Evolutionary conservation across 2,888 invertebrate species (phyloP).

Genomic region (Scaptomyza tumidula): DNA sequence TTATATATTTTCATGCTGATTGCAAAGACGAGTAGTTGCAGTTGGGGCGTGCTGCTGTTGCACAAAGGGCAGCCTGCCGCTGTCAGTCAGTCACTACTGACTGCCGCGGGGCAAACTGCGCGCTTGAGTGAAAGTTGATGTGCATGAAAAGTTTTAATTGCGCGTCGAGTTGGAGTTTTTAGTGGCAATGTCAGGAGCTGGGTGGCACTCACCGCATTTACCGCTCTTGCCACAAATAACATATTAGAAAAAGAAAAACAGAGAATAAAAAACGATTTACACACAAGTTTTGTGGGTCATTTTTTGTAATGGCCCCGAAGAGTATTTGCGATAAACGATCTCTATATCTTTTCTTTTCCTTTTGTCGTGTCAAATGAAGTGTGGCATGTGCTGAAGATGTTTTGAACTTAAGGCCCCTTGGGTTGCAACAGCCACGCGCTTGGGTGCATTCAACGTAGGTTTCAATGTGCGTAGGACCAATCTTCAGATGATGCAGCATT

Average conservation of each 20-base stretch:
- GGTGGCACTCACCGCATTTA: constrained; percentile 47
- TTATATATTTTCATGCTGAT: constrained; percentile 49
- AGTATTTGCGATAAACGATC: constrained; percentile 62
- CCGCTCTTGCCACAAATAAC: constrained; percentile 27
- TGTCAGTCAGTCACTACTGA: constrained; percentile 53
- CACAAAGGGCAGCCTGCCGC: constrained; percentile 59
- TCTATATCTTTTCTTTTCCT: constrained; percentile 29
- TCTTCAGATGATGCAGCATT: constrained; percentile 37
- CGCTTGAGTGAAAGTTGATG: constrained; percentile 79
- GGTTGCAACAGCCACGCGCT: constrained; percentile 41
- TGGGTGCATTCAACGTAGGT: constrained; percentile 38
- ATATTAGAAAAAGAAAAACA: constrained; percentile 27
- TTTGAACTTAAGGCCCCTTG: constrained; percentile 20
- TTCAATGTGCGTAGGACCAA: constrained; percentile 39
- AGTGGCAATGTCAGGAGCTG: constrained; percentile 50
- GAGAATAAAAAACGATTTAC: constrained; percentile 33
- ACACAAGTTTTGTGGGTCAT: constrained; percentile 67
- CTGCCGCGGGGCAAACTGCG: constrained; percentile 45
- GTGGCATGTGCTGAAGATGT: constrained; percentile 67
- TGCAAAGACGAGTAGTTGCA: constrained; percentile 58
- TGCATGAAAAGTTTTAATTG: constrained; percentile 79
- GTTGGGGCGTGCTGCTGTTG: constrained; percentile 51
- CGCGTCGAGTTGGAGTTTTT: constrained; percentile 66
- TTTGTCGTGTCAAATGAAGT: constrained; percentile 63
- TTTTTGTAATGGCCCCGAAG: constrained; percentile 59